A percentile compares a stretch with the other conserved stretches of the same genome.
Conservation (phyloP, 2,113 vertebrate genomes). For the Oreochromis niloticus region DNA sequence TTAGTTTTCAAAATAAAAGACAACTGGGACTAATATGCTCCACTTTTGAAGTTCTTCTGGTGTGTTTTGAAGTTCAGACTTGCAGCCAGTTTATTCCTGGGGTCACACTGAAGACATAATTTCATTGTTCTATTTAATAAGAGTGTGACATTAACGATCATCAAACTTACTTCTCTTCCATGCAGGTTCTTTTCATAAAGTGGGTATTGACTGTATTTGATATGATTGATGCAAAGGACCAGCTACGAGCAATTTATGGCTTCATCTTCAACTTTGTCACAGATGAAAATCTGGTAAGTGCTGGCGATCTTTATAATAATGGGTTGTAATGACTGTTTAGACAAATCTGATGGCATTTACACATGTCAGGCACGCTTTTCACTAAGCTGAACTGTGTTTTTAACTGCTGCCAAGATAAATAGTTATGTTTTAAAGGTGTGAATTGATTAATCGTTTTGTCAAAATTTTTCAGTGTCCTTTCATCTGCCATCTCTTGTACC, state of each 20-base stretch:
- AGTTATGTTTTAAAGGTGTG: neutral
- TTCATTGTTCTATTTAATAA: neutral
- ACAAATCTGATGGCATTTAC: neutral
- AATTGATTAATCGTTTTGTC: neutral
- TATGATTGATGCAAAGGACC: conserved; percentile 84
- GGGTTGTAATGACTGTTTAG: neutral
- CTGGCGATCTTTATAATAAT: neutral
- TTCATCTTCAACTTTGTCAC: conserved; percentile 87
- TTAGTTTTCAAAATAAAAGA: neutral
- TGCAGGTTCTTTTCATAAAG: conserved; percentile 84
- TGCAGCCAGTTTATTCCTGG: neutral
- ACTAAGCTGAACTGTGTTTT: neutral
- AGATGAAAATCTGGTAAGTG: conserved; percentile 84
- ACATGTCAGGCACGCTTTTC: neutral
- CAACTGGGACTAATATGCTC: accelerated
- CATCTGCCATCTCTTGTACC: conserved; percentile 85
- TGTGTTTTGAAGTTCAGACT: neutral
- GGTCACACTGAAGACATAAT: accelerated
- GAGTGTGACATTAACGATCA: neutral
- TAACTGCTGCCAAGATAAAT: neutral
- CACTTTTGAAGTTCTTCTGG: neutral
- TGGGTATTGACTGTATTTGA: conserved; percentile 93
- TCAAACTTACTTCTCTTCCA: neutral
- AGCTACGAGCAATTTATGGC: conserved; percentile 84
- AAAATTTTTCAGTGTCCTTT: conserved; percentile 80